Evolutionary conservation across 2,888 invertebrate genomes (phyloP).

Genomic region (Lasioglossum calceatum): DNA sequence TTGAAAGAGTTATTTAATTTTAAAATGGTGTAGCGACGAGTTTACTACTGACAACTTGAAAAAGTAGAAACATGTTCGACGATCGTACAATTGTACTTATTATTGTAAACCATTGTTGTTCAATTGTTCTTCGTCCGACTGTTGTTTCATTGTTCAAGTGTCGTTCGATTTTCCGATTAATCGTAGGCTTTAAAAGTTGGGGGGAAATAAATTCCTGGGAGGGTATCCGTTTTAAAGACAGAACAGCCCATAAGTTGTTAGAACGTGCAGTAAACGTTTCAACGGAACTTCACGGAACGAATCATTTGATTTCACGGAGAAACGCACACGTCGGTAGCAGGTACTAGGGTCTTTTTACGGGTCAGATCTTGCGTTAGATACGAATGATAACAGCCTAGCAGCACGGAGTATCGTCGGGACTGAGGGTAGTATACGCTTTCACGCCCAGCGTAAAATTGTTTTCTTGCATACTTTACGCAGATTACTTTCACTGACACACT

Average conservation of each 20-base stretch:
- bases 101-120: not conserved
- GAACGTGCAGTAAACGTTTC: constrained; percentile 68
- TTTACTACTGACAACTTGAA: not conserved
- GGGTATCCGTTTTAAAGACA: constrained; percentile 13
- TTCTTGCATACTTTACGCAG: not conserved
- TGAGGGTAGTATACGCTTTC: constrained; percentile 35
- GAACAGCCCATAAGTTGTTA: constrained; percentile 25
- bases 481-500: not conserved
- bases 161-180: not conserved
- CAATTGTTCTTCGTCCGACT: not conserved
- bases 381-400: constrained; percentile 51
- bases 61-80: too few species aligned
- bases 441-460: constrained; percentile 47
- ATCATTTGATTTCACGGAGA: constrained; percentile 82
- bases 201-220: not conserved
- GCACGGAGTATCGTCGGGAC: not conserved
- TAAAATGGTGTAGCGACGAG: too few species aligned
- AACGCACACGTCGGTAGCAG: constrained; percentile 80
- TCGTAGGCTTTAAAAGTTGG: not conserved
- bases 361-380: constrained; percentile 50
- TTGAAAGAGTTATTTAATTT: too few species aligned
- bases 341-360: constrained; percentile 63
- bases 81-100: not conserved
- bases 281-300: constrained; percentile 73
- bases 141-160: not conserved